Conservation (phyloP, 2,888 invertebrate species). For the Hesperia comma region DNA sequence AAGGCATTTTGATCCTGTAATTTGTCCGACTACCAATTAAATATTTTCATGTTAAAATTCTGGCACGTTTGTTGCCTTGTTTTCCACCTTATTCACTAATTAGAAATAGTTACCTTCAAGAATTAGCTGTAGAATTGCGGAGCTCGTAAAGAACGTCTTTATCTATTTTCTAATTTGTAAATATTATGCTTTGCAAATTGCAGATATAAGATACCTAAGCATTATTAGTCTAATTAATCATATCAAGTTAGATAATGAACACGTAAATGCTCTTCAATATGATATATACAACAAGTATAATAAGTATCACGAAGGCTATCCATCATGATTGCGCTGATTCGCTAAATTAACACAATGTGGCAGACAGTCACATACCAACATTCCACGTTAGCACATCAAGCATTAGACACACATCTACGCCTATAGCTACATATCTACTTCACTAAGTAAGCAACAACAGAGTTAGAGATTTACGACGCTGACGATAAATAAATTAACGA, state of each 20-base stretch:
- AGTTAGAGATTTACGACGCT: conserved; percentile 41
- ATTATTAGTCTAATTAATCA: not conserved
- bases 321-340: conserved; percentile 29
- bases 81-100: no score
- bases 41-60: no score
- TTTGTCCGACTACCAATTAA: no score
- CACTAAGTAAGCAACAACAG: conserved; percentile 20
- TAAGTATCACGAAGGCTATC: conserved; percentile 1
- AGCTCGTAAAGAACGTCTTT: no score
- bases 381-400: conserved; percentile 29
- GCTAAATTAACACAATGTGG: conserved; percentile 28
- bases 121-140: no score
- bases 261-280: conserved; percentile 5
- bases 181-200: no score
- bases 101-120: no score
- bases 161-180: no score
- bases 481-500: conserved; percentile 45
- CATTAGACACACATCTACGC: conserved; percentile 25
- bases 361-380: conserved; percentile 26
- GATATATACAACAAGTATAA: not conserved
- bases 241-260: not conserved
- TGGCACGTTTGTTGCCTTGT: no score
- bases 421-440: conserved; percentile 7
- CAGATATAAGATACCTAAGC: no score
- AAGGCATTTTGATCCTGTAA: no score